These are phyloP conservation scores for Drosophila athabasca DNA, from an alignment of 1,140 invertebrate genomes.

Conservation along the genomic window DNA sequence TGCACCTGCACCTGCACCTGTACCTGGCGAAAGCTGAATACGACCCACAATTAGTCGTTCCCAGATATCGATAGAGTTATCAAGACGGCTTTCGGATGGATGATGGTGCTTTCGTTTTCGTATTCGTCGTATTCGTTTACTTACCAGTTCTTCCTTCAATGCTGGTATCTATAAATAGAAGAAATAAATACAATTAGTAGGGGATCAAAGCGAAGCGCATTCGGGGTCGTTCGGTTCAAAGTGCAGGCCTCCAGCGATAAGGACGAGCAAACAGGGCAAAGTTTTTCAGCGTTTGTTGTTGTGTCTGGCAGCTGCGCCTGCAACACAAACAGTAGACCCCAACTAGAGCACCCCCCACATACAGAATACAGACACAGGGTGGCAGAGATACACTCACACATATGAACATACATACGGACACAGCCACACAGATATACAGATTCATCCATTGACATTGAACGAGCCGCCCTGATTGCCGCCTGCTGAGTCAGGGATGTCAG, in stretches of 20 bases:
- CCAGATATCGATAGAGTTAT: constrained; percentile 13
- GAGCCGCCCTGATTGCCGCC: constrained; percentile 61
- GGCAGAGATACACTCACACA: not conserved
- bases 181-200: constrained; percentile 13
- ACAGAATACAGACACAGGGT: constrained; percentile 4
- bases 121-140: constrained; percentile 7
- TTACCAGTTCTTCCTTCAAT: constrained; percentile 10
- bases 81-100: too few relatives aligned
- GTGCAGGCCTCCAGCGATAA: constrained; percentile 2
- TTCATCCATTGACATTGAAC: constrained; percentile 50
- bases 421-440: not conserved
- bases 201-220: not conserved
- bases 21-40: too few relatives aligned
- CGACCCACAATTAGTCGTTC: constrained; percentile 26
- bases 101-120: not conserved
- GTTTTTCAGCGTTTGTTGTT: constrained; percentile 12
- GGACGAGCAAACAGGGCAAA: not conserved
- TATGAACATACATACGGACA: too few relatives aligned
- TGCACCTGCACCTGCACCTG: not conserved
- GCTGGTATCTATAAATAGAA: constrained; percentile 29
- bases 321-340: constrained; percentile 10
- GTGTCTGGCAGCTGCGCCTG: constrained; percentile 28
- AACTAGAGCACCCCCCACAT: not conserved
- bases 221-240: not conserved
- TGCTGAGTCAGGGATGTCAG: constrained; percentile 67